Percentiles rank a stretch among this genome's conserved stretches.
These are phyloP conservation scores for Tenualosa ilisha DNA, from an alignment of 2,797 vertebrate genomes.

Conservation along the genomic window DNA sequence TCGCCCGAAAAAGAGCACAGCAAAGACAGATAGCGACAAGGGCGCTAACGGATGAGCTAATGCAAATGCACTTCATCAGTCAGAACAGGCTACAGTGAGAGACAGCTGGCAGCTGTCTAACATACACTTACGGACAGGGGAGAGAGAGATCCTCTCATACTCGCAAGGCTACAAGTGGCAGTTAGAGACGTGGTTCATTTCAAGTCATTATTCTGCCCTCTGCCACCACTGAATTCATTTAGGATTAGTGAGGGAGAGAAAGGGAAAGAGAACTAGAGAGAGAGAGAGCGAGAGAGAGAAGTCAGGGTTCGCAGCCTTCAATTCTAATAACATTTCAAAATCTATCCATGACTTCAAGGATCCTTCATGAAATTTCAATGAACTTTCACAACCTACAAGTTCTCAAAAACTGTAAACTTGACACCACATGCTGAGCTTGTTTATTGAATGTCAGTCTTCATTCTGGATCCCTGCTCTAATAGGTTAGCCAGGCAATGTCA, in stretches of 20 bases:
- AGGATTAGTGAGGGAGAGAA: too few relatives aligned
- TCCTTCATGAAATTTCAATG: too few relatives aligned
- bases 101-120: not conserved
- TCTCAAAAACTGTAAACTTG: too few relatives aligned
- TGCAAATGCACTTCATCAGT: not conserved
- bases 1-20: not conserved
- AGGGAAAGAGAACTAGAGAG: not conserved
- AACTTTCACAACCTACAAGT: not conserved
- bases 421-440: too few relatives aligned
- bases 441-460: too few relatives aligned
- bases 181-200: not conserved
- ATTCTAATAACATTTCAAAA: too few relatives aligned
- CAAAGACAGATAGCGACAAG: not conserved
- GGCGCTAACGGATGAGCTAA: not conserved
- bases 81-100: too few relatives aligned
- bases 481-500: too few relatives aligned
- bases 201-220: slow-evolving; percentile 2
- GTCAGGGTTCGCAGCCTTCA: too few relatives aligned
- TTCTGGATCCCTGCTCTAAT: too few relatives aligned
- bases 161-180: not conserved
- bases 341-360: too few relatives aligned
- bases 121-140: slow-evolving; percentile 23
- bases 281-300: not conserved
- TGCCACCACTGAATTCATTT: not conserved
- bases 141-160: not conserved